Evolutionary conservation across 2,888 invertebrate species (phyloP).

Genomic region (Mesochorus sp.): DNA sequence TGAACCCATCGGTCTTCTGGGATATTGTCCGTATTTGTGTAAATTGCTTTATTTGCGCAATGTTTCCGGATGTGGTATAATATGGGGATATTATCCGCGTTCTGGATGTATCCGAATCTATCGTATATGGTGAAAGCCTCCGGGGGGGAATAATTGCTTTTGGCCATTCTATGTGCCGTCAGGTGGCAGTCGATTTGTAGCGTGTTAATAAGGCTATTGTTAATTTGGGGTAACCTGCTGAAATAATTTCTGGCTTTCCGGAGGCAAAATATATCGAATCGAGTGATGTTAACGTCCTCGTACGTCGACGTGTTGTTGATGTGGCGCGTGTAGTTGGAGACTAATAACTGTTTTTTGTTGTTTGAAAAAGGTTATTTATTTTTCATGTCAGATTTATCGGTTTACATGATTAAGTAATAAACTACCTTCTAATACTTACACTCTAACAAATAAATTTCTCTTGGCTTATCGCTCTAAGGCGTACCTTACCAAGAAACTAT

Average conservation of each 20-base stretch:
- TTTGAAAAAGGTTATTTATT: slow-evolving; percentile 12
- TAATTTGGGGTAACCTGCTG: background rate
- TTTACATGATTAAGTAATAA: background rate
- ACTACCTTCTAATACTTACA: background rate
- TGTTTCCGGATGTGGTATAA: slow-evolving; percentile 13
- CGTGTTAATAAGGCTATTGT: background rate
- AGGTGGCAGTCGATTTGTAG: background rate
- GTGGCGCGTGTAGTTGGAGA: no score
- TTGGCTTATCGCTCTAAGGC: background rate
- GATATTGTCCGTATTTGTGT: background rate
- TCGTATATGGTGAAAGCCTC: slow-evolving; percentile 16
- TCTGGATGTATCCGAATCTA: slow-evolving; percentile 3
- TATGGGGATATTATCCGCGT: slow-evolving; percentile 25
- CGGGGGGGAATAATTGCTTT: slow-evolving; percentile 20
- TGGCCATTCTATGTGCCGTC: slow-evolving; percentile 3
- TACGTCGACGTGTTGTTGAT: background rate
- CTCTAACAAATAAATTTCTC: background rate
- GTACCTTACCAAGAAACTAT: background rate
- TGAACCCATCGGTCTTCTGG: background rate
- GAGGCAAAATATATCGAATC: background rate
- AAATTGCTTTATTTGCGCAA: slow-evolving; percentile 7
- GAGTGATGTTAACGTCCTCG: background rate
- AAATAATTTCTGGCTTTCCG: background rate
- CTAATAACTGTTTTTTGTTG: no score
- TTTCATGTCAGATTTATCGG: background rate